These are phyloP conservation scores for Euphydryas editha DNA, from an alignment of 2,888 invertebrate species.

Conservation along the genomic window DNA sequence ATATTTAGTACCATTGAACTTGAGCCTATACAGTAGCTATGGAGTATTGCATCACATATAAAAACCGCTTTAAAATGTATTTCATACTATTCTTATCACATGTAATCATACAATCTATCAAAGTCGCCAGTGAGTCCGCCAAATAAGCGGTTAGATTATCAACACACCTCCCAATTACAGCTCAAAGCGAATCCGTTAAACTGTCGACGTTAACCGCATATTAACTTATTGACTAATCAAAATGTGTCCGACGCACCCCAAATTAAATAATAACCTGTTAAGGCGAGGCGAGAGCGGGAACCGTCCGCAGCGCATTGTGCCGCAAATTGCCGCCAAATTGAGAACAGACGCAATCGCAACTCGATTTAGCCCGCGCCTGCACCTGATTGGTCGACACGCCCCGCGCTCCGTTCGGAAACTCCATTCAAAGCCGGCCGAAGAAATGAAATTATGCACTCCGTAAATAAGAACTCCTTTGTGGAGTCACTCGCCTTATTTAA, in stretches of 20 bases:
- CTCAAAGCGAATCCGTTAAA: slow-evolving; percentile 45
- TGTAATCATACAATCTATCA: neutral
- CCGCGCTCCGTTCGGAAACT: slow-evolving; percentile 50
- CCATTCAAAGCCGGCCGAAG: slow-evolving; percentile 60
- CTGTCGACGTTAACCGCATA: slow-evolving; percentile 63
- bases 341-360: slow-evolving; percentile 63
- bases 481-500: slow-evolving; percentile 62
- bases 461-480: slow-evolving; percentile 73
- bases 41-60: too few relatives aligned
- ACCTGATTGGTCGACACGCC: slow-evolving; percentile 79
- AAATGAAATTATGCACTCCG: slow-evolving; percentile 79
- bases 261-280: slow-evolving; percentile 81
- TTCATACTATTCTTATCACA: too few relatives aligned
- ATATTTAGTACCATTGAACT: too few relatives aligned
- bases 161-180: slow-evolving; percentile 47
- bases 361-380: slow-evolving; percentile 75
- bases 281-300: slow-evolving; percentile 52
- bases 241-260: slow-evolving; percentile 74
- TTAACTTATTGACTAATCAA: slow-evolving; percentile 75
- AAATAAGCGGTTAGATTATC: slow-evolving; percentile 34
- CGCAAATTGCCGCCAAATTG: slow-evolving; percentile 80
- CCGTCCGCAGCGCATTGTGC: slow-evolving; percentile 68
- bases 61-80: too few relatives aligned
- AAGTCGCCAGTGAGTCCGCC: neutral
- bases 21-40: neutral